Conservation (phyloP, 1,140 invertebrate species). For the Zaprionus taronus region DNA sequence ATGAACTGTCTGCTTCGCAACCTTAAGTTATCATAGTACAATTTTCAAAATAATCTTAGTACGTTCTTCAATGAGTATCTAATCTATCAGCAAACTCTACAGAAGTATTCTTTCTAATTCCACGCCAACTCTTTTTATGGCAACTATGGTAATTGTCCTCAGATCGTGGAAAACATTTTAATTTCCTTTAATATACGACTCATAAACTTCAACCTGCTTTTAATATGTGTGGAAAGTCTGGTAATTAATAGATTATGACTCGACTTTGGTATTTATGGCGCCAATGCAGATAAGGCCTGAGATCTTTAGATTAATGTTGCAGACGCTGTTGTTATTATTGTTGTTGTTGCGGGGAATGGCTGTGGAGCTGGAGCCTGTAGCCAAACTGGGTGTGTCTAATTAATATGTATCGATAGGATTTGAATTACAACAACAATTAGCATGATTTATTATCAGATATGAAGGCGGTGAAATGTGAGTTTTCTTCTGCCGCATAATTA, state of each 20-base stretch:
- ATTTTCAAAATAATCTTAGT: too few relatives aligned
- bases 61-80: not conserved
- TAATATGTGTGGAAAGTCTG: conserved; percentile 76
- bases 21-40: too few relatives aligned
- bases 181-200: conserved; percentile 35
- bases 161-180: conserved; percentile 17
- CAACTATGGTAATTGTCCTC: conserved; percentile 13
- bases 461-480: conserved; percentile 60
- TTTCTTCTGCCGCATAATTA: conserved; percentile 44
- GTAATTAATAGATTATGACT: conserved; percentile 82
- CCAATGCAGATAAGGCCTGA: conserved; percentile 67
- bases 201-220: conserved; percentile 56
- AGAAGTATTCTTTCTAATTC: not conserved
- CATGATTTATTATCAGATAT: conserved; percentile 71
- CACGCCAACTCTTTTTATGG: conserved; percentile 11
- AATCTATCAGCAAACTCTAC: not conserved
- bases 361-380: conserved; percentile 24
- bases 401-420: conserved; percentile 79
- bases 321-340: conserved; percentile 32
- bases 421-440: conserved; percentile 80
- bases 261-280: conserved; percentile 71
- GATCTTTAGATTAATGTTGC: conserved; percentile 72
- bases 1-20: too few relatives aligned
- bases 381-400: conserved; percentile 67
- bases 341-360: conserved; percentile 3